Percentiles rank a stretch among this genome's conserved stretches.
Evolutionary conservation across 2,888 invertebrate genomes (phyloP).

Genomic region (Andrena bucephala): DNA sequence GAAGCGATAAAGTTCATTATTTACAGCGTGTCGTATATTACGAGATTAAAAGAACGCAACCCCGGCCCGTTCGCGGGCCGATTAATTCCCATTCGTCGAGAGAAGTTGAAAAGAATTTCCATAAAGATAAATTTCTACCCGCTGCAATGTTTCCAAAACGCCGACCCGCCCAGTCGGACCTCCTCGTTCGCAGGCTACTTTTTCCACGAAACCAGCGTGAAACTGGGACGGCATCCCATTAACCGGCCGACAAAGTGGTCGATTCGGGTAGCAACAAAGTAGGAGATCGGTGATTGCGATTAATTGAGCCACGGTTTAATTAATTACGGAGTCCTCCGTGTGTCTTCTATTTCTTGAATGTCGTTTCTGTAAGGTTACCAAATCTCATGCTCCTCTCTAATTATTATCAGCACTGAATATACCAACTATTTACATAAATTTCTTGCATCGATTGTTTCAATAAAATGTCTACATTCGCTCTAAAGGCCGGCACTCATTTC

Average conservation of each 20-base stretch:
- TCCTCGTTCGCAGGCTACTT: background rate
- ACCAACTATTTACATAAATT: too few species aligned
- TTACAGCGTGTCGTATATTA: conserved; percentile 42
- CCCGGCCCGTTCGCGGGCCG: background rate
- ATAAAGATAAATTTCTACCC: conserved; percentile 56
- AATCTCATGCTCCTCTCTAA: too few species aligned
- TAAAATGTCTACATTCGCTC: too few species aligned
- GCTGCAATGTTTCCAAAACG: conserved; percentile 30
- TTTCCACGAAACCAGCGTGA: conserved; percentile 45
- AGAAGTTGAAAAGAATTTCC: conserved; percentile 36
- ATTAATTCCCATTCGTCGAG: conserved; percentile 35
- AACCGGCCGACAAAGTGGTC: conserved; percentile 46
- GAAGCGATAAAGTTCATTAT: conserved; percentile 46
- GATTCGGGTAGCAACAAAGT: conserved; percentile 42
- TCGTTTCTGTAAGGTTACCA: background rate
- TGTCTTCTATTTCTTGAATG: too few species aligned
- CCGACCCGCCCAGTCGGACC: conserved; percentile 29
- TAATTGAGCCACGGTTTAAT: conserved; percentile 8
- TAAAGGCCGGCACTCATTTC: too few species aligned
- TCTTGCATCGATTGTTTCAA: too few species aligned
- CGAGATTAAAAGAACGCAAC: conserved; percentile 38
- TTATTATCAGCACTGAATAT: too few species aligned
- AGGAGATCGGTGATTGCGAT: conserved; percentile 19
- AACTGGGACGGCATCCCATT: conserved; percentile 28
- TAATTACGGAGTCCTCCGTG: too few species aligned